Conservation (phyloP, 92 coral and sea anemone genomes). For the Palythoa grandiflora region DNA sequence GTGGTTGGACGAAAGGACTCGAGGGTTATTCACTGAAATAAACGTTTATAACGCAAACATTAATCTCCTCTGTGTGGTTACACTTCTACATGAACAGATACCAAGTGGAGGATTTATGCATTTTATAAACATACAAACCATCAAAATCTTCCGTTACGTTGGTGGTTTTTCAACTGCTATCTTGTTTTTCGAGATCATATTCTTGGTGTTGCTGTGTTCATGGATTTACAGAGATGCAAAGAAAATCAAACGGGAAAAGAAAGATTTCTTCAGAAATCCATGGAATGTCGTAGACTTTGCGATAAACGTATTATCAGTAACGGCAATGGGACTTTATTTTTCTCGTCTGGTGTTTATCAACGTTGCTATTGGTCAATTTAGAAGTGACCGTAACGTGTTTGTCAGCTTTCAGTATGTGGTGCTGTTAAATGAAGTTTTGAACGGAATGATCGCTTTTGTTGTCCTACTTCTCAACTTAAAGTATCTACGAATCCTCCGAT, state of each 20-base stretch:
- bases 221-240: conserved; percentile 88
- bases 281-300: conserved; percentile 87
- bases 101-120: conserved; percentile 79
- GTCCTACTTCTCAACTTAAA: conserved; percentile 85
- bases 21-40: conserved; percentile 87
- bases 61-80: conserved; percentile 85
- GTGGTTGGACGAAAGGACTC: conserved; percentile 89
- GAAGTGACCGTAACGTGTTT: conserved; percentile 71
- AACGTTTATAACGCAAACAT: conserved; percentile 83
- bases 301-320: conserved; percentile 67
- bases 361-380: conserved; percentile 66
- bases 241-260: conserved; percentile 66
- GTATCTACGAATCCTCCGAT: conserved; percentile 86
- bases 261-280: conserved; percentile 61
- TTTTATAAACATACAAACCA: conserved; percentile 79
- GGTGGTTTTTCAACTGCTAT: conserved; percentile 81
- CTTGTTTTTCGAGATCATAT: conserved; percentile 78
- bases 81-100: conserved; percentile 77
- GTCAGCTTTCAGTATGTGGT: conserved; percentile 95
- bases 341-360: conserved; percentile 32
- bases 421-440: conserved; percentile 71
- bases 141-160: conserved; percentile 82
- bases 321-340: conserved; percentile 79
- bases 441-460: conserved; percentile 66
- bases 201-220: conserved; percentile 65